A percentile compares a stretch with the other conserved stretches of the same genome.
These are phyloP conservation scores for Danio tinwini DNA, from an alignment of 2,797 vertebrate genomes.

Conservation along the genomic window DNA sequence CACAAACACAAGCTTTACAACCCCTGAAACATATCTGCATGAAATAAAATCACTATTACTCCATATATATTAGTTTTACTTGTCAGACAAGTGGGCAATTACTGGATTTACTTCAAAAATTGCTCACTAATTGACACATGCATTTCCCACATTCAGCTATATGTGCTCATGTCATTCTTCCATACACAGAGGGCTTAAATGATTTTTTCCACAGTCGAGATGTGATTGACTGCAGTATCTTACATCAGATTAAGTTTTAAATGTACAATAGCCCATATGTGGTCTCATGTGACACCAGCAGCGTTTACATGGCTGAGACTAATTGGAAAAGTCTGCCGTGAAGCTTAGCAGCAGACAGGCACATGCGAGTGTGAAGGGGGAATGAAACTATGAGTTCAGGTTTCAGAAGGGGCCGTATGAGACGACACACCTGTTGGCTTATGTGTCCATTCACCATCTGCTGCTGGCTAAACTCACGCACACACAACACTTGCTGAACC, in stretches of 20 bases:
- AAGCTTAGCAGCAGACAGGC: constrained; percentile 57
- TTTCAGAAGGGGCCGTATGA: constrained; percentile 50
- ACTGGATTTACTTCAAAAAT: constrained; percentile 17
- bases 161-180: not conserved
- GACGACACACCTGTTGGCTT: constrained; percentile 58
- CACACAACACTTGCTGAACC: constrained; percentile 11
- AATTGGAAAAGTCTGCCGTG: constrained; percentile 65
- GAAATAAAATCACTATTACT: constrained; percentile 14
- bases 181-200: constrained; percentile 40
- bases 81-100: not conserved
- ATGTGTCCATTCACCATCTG: constrained; percentile 55
- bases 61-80: not conserved
- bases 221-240: constrained; percentile 50
- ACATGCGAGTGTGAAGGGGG: constrained; percentile 17
- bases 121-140: constrained; percentile 31
- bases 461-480: constrained; percentile 12
- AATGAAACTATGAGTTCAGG: constrained; percentile 45
- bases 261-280: constrained; percentile 60
- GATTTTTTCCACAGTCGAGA: constrained; percentile 55
- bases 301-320: constrained; percentile 51
- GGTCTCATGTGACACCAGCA: constrained; percentile 56
- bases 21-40: not conserved
- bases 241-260: constrained; percentile 65
- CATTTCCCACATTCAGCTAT: not conserved
- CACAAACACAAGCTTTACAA: not conserved